Evolutionary conservation across 2,888 invertebrate genomes (phyloP).

Genomic region (Gari tellinella): DNA sequence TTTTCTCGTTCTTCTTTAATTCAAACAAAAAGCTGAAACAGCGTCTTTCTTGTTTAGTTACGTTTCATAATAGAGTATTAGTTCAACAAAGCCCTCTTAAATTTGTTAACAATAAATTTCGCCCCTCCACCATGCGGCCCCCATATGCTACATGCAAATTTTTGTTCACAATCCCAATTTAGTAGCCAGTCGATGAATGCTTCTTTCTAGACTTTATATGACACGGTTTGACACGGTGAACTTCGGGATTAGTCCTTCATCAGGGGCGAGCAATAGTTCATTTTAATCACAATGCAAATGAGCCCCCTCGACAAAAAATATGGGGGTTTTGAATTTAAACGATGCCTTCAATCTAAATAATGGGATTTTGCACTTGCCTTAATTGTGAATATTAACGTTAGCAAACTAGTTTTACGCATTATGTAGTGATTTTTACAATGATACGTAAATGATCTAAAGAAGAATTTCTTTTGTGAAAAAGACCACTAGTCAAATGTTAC

Average conservation of each 20-base stretch:
- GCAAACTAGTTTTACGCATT: not conserved
- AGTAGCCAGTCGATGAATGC: not conserved
- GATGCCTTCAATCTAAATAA: not conserved
- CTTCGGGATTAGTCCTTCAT: not conserved
- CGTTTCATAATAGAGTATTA: no score
- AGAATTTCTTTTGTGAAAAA: no score
- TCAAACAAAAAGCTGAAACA: no score
- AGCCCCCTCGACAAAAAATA: not conserved
- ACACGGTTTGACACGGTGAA: slow-evolving; percentile 8
- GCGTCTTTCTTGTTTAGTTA: no score
- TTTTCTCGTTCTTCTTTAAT: no score
- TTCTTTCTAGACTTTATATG: not conserved
- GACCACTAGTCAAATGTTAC: no score
- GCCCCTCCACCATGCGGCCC: slow-evolving; percentile 26
- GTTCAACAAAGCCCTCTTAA: no score
- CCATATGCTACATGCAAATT: slow-evolving; percentile 63
- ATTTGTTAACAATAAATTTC: no score
- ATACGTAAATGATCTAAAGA: no score
- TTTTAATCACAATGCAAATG: no score
- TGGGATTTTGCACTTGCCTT: not conserved
- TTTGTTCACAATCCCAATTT: slow-evolving; percentile 7
- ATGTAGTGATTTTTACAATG: not conserved
- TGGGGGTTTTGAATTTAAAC: slow-evolving; percentile 2
- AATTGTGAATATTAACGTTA: not conserved
- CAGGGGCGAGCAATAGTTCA: no score